These are phyloP conservation scores for Penaeus indicus DNA, from an alignment of 1,140 invertebrate species.

Conservation along the genomic window DNA sequence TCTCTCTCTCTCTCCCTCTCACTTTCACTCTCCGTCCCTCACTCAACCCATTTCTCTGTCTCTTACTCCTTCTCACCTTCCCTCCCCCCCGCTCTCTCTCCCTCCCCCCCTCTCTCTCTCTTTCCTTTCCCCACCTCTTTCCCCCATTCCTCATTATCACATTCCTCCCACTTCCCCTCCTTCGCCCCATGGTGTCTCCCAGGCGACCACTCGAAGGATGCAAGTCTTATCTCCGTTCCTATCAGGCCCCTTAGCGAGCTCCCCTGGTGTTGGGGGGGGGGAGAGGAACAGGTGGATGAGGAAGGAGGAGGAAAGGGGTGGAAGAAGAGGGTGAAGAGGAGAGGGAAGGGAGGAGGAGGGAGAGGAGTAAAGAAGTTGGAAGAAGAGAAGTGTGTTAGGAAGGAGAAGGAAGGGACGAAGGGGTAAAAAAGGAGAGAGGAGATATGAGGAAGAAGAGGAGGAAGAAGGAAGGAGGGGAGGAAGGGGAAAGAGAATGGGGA, in stretches of 20 bases:
- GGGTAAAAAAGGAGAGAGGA: constrained; percentile 7
- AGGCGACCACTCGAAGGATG: background rate
- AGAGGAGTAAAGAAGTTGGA: background rate
- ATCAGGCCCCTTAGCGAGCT: background rate
- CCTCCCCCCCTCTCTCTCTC: background rate
- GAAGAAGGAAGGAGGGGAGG: background rate
- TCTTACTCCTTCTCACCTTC: background rate
- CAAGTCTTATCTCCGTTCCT: background rate
- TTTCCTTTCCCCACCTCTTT: background rate
- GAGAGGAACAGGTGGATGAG: background rate
- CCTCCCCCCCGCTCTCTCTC: background rate
- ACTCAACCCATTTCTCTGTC: background rate
- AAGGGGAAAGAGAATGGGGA: constrained; percentile 4
- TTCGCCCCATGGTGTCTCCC: background rate
- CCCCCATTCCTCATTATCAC: background rate
- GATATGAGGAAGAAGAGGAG: background rate
- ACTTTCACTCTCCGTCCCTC: too few species aligned
- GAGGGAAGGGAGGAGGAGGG: background rate
- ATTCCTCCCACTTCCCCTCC: background rate
- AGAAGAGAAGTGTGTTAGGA: background rate
- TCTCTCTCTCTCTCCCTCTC: too few species aligned
- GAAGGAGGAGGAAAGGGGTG: constrained; percentile 12
- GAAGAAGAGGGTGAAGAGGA: background rate
- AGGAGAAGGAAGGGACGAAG: background rate
- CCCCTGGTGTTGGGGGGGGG: background rate